These are phyloP conservation scores for Clarias fuscus DNA, from an alignment of 2,797 vertebrate genomes.

Conservation along the genomic window DNA sequence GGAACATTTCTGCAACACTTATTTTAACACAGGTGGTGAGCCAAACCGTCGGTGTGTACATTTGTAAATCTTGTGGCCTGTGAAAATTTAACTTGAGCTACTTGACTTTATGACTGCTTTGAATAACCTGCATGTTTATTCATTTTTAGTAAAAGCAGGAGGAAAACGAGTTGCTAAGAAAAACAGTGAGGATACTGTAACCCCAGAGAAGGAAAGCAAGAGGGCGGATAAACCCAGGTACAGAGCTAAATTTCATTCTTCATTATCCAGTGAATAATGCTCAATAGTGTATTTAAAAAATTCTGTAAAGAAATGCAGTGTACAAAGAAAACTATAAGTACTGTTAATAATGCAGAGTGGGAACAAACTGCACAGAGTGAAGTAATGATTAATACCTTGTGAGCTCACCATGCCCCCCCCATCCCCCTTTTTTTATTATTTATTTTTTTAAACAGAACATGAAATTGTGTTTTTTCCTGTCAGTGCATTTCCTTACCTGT, in stretches of 20 bases:
- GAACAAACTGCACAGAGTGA: background rate
- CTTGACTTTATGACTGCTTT: background rate
- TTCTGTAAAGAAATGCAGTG: background rate
- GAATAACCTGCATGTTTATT: background rate
- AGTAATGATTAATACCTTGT: background rate
- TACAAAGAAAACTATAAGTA: background rate
- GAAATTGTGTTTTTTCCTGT: background rate
- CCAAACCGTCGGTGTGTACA: background rate
- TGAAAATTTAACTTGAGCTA: background rate
- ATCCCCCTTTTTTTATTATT: background rate
- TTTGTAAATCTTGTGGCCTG: background rate
- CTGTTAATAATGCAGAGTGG: background rate
- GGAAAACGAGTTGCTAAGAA: conserved; percentile 88
- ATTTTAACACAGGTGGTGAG: background rate
- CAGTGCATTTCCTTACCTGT: background rate
- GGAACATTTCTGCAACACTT: background rate
- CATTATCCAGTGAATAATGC: background rate
- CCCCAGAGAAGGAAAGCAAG: conserved; percentile 77
- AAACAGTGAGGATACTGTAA: conserved; percentile 72
- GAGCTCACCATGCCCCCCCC: background rate
- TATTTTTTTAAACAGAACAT: background rate
- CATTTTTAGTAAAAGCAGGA: conserved; percentile 83
- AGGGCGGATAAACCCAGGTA: conserved; percentile 82
- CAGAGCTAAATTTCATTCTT: background rate
- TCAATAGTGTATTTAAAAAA: background rate